phyloP scores from a whole-genome alignment of 1,140 invertebrate genomes.

The Hyphantria cunea region DNA sequence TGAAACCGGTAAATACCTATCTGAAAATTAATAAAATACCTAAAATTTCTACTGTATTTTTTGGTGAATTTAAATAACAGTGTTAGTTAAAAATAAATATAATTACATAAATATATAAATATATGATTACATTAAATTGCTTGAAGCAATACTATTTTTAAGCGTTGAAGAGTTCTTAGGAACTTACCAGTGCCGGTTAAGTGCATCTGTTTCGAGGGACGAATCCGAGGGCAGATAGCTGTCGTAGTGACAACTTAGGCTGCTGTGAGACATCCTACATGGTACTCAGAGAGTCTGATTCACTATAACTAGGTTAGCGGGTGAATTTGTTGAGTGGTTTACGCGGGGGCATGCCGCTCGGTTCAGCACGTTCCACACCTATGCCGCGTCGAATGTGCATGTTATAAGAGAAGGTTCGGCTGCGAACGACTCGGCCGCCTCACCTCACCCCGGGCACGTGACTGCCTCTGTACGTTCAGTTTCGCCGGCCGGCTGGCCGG shows the following conservation, averaged over 20 bases:
- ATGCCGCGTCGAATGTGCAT: conserved; percentile 73
- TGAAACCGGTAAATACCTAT: no score
- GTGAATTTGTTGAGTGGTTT: conserved; percentile 42
- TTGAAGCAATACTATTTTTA: neutral
- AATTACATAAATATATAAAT: neutral
- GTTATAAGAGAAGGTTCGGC: conserved; percentile 76
- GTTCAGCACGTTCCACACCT: conserved; percentile 72
- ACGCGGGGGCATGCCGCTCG: conserved; percentile 66
- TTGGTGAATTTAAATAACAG: no score
- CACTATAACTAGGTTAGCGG: conserved; percentile 53
- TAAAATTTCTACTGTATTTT: no score
- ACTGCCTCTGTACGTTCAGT: conserved; percentile 64
- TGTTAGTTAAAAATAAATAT: neutral
- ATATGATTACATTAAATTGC: neutral
- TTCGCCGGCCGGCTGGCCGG: conserved; percentile 70
- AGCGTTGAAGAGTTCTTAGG: conserved; percentile 8
- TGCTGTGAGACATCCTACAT: conserved; percentile 81
- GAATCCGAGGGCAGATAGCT: conserved; percentile 74
- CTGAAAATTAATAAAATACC: no score
- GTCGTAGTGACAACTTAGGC: conserved; percentile 77
- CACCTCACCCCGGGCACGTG: conserved; percentile 79
- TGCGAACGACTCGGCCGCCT: conserved; percentile 67
- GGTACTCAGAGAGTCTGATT: conserved; percentile 61
- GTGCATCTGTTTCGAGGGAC: conserved; percentile 75
- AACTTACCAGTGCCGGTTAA: conserved; percentile 75